Conservation (phyloP, 2,797 vertebrate species). For the Oreochromis grahami region DNA sequence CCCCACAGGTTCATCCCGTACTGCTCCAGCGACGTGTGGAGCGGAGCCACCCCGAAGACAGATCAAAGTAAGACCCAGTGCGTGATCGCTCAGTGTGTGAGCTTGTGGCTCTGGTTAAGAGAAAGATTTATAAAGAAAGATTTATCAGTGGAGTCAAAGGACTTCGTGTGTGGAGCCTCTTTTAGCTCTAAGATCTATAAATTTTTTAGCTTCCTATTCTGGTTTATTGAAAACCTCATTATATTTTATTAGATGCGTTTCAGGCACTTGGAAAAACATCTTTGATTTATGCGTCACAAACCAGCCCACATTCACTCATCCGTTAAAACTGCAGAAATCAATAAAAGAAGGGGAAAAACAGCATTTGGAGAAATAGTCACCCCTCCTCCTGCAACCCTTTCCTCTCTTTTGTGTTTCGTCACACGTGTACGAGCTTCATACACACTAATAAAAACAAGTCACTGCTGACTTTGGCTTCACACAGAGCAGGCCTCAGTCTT, state of each 20-base stretch:
- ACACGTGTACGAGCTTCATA: background rate
- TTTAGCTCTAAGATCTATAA: background rate
- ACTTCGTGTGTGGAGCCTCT: background rate
- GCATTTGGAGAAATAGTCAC: background rate
- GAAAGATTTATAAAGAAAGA: background rate
- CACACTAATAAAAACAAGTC: background rate
- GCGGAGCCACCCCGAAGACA: slow-evolving; percentile 84
- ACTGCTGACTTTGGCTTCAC: background rate
- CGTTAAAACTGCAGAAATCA: background rate
- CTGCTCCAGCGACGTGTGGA: slow-evolving; percentile 98
- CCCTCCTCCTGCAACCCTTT: background rate
- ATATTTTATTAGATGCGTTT: background rate
- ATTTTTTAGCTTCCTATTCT: background rate
- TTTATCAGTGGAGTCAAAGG: background rate
- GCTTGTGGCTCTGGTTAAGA: background rate
- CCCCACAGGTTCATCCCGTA: slow-evolving; percentile 88
- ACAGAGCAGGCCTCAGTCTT: background rate
- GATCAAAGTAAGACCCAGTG: slow-evolving; percentile 81
- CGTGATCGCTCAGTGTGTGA: background rate
- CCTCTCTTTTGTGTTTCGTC: background rate
- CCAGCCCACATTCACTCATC: background rate
- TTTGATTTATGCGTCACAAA: background rate
- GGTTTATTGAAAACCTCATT: background rate
- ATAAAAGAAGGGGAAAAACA: background rate
- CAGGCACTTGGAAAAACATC: background rate